Base-by-base conservation (phyloP, 2,888 invertebrate species). In the Arrhopalites spinosus region DNA sequence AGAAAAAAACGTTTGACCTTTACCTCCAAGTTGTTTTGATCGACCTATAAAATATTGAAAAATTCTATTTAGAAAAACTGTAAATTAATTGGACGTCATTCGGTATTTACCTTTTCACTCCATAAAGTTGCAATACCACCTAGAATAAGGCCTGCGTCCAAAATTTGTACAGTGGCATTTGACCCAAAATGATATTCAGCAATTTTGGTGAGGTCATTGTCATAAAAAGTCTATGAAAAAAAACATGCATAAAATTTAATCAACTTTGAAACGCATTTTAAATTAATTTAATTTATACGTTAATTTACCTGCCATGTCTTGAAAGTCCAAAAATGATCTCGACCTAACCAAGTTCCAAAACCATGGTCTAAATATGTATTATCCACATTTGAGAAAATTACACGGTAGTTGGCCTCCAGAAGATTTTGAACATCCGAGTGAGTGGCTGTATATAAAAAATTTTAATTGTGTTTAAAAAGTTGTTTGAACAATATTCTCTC, bases 371-470 rank as follows among this genome's bases (percentile, higher is more conserved):
- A 88, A 85, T 95, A 95, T 0, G 93, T 86, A 0, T 92, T 92
- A 84, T 95, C 95, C 83, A 93, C 93, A 85, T 95, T 95, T 1
- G 94, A 94, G 78, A 95, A 88, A 78, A 95, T 94, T 25, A 94
- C 85, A 45, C 88, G 88, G 84, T 91, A 95, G 11, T 92, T 91
- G 76, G 91, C 91, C 68, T 90, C 86, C 1, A 94, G 85, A 0
- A 95, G 87, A 71, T 91, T 89, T 11, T 86, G 85, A n/a, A 85
- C 83, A 29, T 84, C 82, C 0, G 87, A 85, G 83, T 93, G 92
- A 0, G 83, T 80, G 0, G 82, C 83, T 83, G 30, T 3, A 74
- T 72, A 29, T 29, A 20, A 30, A 61, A 17, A 67, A n/a, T 69
- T 27, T 7, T 3, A 36, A 36, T 36, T 36, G 5, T 7, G 11